Evolutionary conservation across 1,140 invertebrate genomes (phyloP), one percentile per base, ranked within the genome.

Genomic region (Polypedilum pembai): DNA sequence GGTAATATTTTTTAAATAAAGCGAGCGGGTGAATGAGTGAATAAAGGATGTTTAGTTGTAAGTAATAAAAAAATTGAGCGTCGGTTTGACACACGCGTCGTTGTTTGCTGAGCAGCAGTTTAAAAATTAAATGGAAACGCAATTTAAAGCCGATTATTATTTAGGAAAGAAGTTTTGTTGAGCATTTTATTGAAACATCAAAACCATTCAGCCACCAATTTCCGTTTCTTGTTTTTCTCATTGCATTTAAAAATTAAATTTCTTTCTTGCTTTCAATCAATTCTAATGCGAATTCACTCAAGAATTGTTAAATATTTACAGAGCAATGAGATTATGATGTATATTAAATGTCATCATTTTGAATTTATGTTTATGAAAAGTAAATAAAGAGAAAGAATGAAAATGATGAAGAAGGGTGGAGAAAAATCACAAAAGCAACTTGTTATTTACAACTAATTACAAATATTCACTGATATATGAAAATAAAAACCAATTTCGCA

Each of bases 101-200:
- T 56, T 56, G n/a, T 56, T 56, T 10, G n/a, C 12, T 56, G 45
- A 56, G n/a, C 45, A 33, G 24, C 24, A 56, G 45, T 56, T 56
- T 56, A 56, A 56, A 56, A 56, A 56, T 56, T 56, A 56, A 56
- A 56, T 56, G n/a, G 12, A 56, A 56, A n/a, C 45, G 45, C 45
- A 56, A 45, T 56, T 56, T 56, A 56, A 56, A 56, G n/a, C 3
- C n/a, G 45, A 56, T 56, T 56, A 56, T 56, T 56, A n/a, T 56
- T 56, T 33, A 33, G 45, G 45, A 12, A 12, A 56, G 4, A 56
- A 56, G 41, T n/a, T n/a, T 12, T n/a, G n/a, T 15, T 56, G 45
- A 56, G 45, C 45, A 56, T 56, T 56, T 56, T 8, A 56, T 56
- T 56, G 45, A 56, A n/a, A 56, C 45, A 56, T 56, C 45, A 56